Evolutionary conservation across 2,113 vertebrate species (phyloP).

Genomic region (Eonycteris spelaea): DNA sequence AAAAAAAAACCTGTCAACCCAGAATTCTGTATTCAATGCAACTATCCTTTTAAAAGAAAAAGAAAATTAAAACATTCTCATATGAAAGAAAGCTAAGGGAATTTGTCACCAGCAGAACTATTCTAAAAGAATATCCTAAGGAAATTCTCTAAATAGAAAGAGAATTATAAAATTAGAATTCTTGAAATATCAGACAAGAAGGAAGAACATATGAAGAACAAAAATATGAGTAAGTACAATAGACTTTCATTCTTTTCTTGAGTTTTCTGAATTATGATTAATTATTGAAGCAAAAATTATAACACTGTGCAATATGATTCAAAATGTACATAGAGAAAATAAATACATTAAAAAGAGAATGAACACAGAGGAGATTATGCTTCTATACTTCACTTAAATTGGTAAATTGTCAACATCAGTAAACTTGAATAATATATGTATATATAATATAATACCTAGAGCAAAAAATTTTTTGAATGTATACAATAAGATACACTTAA

Average conservation of each 20-base stretch:
- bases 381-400: not conserved
- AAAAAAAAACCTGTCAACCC: not conserved
- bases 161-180: not conserved
- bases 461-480: not conserved
- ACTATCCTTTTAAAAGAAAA: not conserved
- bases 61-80: not conserved
- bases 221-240: not conserved
- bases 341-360: not conserved
- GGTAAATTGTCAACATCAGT: not conserved
- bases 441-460: not conserved
- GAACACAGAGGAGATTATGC: not conserved
- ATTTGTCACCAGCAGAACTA: not conserved
- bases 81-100: not conserved
- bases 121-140: not conserved
- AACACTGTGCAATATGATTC: not conserved
- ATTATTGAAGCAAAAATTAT: not conserved
- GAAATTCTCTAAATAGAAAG: not conserved
- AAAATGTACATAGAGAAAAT: not conserved
- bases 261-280: not conserved
- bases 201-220: not conserved
- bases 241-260: not conserved
- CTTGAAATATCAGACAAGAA: not conserved
- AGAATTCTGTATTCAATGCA: not conserved
- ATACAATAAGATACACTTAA: not conserved
- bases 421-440: not conserved